Percentiles rank a stretch among this genome's conserved stretches.
Conservation (phyloP, 2,113 vertebrate species). For the Callorhinus ursinus region DNA sequence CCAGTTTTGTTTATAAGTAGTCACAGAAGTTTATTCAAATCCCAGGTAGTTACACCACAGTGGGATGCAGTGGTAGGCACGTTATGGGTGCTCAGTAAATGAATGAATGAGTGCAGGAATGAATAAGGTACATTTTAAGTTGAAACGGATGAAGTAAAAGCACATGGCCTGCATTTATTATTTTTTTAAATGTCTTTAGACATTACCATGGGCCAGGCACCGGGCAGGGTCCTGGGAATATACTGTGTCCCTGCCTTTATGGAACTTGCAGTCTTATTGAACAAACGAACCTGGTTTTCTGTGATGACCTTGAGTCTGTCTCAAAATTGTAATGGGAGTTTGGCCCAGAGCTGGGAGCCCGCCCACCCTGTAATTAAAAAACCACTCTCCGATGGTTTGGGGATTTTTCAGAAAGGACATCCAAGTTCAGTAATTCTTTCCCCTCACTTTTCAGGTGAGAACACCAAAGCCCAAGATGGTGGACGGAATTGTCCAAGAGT, state of each 20-base stretch:
- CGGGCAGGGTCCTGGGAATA: not conserved
- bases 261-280: not conserved
- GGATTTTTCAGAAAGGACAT: slow-evolving; percentile 26
- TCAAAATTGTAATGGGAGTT: slow-evolving; percentile 29
- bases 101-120: not conserved
- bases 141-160: not conserved
- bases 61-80: slow-evolving; percentile 30
- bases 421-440: not conserved
- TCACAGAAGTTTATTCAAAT: slow-evolving; percentile 82
- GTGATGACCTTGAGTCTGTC: not conserved
- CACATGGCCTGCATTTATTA: not conserved
- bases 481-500: not conserved
- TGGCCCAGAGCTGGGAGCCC: not conserved
- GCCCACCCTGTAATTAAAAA: not conserved
- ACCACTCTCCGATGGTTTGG: not conserved
- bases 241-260: not conserved
- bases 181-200: not conserved
- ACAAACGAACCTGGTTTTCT: not conserved
- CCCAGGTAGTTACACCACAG: slow-evolving; percentile 55
- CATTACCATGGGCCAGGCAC: not conserved
- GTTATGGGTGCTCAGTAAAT: slow-evolving; percentile 9
- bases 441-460: slow-evolving; percentile 22
- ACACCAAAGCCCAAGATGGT: not conserved
- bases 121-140: not conserved
- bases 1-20: slow-evolving; percentile 79